Percentiles rank a stretch among this genome's conserved stretches.
Evolutionary conservation across 2,797 vertebrate genomes (phyloP).

Genomic region (Myripristis murdjan): DNA sequence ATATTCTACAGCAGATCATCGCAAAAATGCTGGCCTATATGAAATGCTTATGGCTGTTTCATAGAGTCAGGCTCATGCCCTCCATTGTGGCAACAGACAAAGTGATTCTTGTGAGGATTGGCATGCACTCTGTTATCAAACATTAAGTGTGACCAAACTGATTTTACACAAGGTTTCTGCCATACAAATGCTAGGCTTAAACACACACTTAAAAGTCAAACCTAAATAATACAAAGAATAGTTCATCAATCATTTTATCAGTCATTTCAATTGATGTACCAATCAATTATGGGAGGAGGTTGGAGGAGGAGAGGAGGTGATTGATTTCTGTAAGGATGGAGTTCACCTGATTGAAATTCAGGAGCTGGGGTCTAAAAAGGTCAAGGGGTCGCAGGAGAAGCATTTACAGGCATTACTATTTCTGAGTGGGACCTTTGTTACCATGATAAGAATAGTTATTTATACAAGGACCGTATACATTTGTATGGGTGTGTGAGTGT

Average conservation of each 20-base stretch:
- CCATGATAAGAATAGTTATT: constrained; percentile 27
- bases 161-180: background rate
- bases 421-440: constrained; percentile 37
- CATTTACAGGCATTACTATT: constrained; percentile 60
- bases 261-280: constrained; percentile 66
- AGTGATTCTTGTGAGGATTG: constrained; percentile 22
- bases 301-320: constrained; percentile 57
- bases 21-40: background rate
- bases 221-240: constrained; percentile 37
- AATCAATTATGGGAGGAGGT: constrained; percentile 61
- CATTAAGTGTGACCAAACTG: constrained; percentile 8
- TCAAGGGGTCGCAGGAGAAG: constrained; percentile 62
- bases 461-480: constrained; percentile 13
- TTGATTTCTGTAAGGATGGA: constrained; percentile 50
- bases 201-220: constrained; percentile 1
- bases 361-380: constrained; percentile 75
- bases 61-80: background rate
- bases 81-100: constrained; percentile 2
- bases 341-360: constrained; percentile 78
- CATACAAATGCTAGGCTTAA: constrained; percentile 31
- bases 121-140: constrained; percentile 27
- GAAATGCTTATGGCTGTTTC: background rate
- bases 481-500: constrained; percentile 8
- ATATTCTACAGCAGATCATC: constrained; percentile 26
- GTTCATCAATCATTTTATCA: constrained; percentile 74